Percentiles rank a stretch among this genome's conserved stretches.
Evolutionary conservation across 2,797 vertebrate genomes (phyloP).

Genomic region (Siniperca scherzeri): DNA sequence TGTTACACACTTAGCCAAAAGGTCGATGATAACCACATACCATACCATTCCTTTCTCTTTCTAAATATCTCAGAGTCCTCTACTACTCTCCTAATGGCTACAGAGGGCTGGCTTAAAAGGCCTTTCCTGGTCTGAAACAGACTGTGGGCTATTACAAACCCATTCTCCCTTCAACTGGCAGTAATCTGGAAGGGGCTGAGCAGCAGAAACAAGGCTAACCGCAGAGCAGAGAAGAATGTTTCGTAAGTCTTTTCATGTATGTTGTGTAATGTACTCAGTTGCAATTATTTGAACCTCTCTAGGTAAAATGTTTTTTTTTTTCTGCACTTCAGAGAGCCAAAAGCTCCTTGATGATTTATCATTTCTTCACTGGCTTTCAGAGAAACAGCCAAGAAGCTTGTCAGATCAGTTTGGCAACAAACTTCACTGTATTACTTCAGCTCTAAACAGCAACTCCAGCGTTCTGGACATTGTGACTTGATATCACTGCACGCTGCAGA

Average conservation of each 20-base stretch:
- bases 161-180: constrained; percentile 73
- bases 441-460: not conserved
- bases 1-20: constrained; percentile 8
- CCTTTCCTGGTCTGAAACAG: constrained; percentile 58
- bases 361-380: constrained; percentile 33
- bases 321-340: constrained; percentile 45
- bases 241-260: constrained; percentile 70
- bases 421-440: constrained; percentile 3
- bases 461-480: constrained; percentile 7
- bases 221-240: constrained; percentile 69
- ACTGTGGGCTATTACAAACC: constrained; percentile 69
- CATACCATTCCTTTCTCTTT: constrained; percentile 22
- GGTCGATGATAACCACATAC: constrained; percentile 7
- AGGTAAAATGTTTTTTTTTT: constrained; percentile 54
- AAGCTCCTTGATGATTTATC: constrained; percentile 45
- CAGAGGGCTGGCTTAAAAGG: constrained; percentile 60
- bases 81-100: constrained; percentile 52
- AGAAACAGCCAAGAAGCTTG: constrained; percentile 20
- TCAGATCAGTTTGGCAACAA: constrained; percentile 38
- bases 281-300: constrained; percentile 60
- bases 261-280: constrained; percentile 75
- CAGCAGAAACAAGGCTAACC: constrained; percentile 65
- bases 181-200: constrained; percentile 67
- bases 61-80: constrained; percentile 41
- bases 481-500: not conserved